Percentiles rank a stretch among this genome's conserved stretches.
phyloP scores from a whole-genome alignment of 2,888 invertebrate genomes.

The Rhynchonema sp. region DNA sequence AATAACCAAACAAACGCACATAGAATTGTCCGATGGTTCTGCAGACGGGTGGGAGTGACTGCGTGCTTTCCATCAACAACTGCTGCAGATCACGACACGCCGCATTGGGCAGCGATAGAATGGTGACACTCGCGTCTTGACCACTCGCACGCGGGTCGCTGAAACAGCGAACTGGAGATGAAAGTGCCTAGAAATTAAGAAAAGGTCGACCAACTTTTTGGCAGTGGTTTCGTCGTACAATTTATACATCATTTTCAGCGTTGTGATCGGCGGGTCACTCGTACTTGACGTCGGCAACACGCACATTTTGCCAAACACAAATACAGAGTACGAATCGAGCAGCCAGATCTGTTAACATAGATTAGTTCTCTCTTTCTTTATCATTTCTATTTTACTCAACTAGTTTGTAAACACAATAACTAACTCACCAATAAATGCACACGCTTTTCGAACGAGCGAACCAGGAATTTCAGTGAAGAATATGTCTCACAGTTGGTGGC shows the following conservation, averaged over 20 bases:
- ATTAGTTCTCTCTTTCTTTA: too few species aligned
- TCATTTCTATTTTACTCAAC: too few species aligned
- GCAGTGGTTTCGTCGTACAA: too few species aligned
- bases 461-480: slow-evolving; percentile 16
- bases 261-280: slow-evolving; percentile 7
- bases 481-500: slow-evolving; percentile 16
- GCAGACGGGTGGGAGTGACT: slow-evolving; percentile 16
- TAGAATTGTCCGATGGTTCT: slow-evolving; percentile 22
- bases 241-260: slow-evolving; percentile 21
- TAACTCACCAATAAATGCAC: slow-evolving; percentile 13
- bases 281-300: not conserved
- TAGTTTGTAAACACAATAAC: not conserved
- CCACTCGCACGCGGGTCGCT: slow-evolving; percentile 23
- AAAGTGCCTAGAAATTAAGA: too few species aligned
- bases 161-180: too few species aligned
- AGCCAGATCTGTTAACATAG: slow-evolving; percentile 23
- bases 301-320: not conserved
- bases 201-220: too few species aligned
- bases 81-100: slow-evolving; percentile 13
- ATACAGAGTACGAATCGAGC: slow-evolving; percentile 19
- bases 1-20: too few species aligned
- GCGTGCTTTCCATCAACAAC: slow-evolving; percentile 13
- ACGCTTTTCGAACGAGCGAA: slow-evolving; percentile 13
- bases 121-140: slow-evolving; percentile 18
- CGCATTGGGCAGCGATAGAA: slow-evolving; percentile 14